Evolutionary conservation across 2,113 vertebrate genomes (phyloP).

Genomic region (Hepsetus odoe): DNA sequence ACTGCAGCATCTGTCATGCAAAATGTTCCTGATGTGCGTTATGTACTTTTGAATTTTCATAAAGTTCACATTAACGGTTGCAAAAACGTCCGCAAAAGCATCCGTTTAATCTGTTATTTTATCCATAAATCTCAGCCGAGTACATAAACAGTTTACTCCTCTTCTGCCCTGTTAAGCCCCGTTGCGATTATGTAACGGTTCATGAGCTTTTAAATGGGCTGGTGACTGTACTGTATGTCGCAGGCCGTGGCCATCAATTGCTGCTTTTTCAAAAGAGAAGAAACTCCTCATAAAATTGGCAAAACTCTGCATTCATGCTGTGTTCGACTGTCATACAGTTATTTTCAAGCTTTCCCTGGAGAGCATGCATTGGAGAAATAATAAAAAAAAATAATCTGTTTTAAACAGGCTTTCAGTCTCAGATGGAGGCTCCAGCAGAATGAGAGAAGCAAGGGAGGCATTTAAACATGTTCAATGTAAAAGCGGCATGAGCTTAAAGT

Average conservation of each 20-base stretch:
- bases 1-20: not conserved
- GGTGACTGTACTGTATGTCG: slow-evolving; percentile 34
- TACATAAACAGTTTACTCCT: not conserved
- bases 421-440: slow-evolving; percentile 20
- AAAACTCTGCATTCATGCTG: slow-evolving; percentile 45
- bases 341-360: slow-evolving; percentile 44
- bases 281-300: slow-evolving; percentile 36
- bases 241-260: slow-evolving; percentile 18
- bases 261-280: slow-evolving; percentile 23
- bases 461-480: not conserved
- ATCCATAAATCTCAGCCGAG: slow-evolving; percentile 32
- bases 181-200: slow-evolving; percentile 22
- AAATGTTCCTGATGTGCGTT: not conserved
- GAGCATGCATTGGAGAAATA: slow-evolving; percentile 37
- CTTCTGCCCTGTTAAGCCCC: slow-evolving; percentile 2
- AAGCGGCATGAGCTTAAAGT: slow-evolving; percentile 2
- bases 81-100: slow-evolving; percentile 16
- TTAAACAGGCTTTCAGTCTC: slow-evolving; percentile 17
- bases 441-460: slow-evolving; percentile 14
- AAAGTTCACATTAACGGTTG: not conserved
- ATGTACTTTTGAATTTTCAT: not conserved
- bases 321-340: slow-evolving; percentile 32
- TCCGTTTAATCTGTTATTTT: slow-evolving; percentile 33
- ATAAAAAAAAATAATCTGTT: slow-evolving; percentile 37
- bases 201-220: slow-evolving; percentile 32